Evolutionary conservation across 2,113 vertebrate species (phyloP).

Genomic region (Jaculus jaculus): DNA sequence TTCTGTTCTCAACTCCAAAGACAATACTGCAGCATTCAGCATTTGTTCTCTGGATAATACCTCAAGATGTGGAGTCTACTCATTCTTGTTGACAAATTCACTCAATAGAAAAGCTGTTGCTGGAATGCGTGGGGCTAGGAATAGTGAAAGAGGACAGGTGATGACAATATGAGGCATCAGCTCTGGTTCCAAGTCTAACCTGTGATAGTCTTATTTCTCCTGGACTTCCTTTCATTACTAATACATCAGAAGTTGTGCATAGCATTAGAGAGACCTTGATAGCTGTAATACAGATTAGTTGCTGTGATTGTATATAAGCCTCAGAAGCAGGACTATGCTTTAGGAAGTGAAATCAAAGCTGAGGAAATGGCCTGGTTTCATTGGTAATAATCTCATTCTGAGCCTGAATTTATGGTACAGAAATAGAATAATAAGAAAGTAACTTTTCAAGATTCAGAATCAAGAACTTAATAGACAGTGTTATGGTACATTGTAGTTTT

Average conservation of each 20-base stretch:
- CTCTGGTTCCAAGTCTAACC: background rate
- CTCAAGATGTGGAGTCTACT: background rate
- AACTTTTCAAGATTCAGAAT: background rate
- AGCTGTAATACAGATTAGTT: background rate
- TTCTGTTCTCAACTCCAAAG: background rate
- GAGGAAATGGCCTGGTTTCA: background rate
- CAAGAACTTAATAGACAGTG: background rate
- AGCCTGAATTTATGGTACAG: background rate
- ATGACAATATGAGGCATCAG: background rate
- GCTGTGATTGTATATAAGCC: background rate
- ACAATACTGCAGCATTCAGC: background rate
- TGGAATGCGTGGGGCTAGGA: background rate
- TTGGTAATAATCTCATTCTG: background rate
- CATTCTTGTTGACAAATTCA: background rate
- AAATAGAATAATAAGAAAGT: background rate
- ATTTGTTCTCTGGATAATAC: slow-evolving; percentile 5
- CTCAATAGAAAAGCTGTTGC: background rate
- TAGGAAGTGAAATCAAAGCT: background rate
- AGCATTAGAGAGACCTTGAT: background rate
- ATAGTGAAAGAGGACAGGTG: background rate
- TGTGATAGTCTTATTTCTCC: background rate
- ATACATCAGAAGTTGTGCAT: background rate
- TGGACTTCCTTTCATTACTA: background rate
- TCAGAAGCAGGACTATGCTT: background rate
- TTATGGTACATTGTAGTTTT: background rate